Base-by-base conservation (phyloP, 2,888 invertebrate genomes). In the Pyralis farinalis region DNA sequence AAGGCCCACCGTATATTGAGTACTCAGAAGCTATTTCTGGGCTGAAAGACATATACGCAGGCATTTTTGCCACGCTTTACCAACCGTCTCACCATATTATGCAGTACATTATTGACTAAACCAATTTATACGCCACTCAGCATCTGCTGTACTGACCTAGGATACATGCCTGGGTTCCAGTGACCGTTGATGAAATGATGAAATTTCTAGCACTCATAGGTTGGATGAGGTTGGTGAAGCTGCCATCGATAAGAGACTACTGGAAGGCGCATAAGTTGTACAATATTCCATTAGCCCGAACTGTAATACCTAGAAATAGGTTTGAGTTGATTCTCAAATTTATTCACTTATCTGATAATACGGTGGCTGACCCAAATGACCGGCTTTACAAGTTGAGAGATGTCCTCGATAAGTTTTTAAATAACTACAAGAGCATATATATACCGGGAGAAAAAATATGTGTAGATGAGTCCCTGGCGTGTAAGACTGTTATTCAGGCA, bases 401-500 rank as follows among this genome's bases (percentile, higher is more conserved):
- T 16, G 32, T 47, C 12, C 37, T 49, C 21, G 34, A 53, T 34
- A 50, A 37, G 42, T 49, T 53, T 29, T 47, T 49, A 40, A 41
- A 43, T 25, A 51, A 51, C 37, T 49, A 36, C 34, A 21, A 44
- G 37, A 36, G 35, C 16, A 37, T 25, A 1, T 47, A 45, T 32
- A 49, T 35, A 32, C 51, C 47, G 35, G 47, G 49, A 34, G 34
- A 34, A 34, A 34, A 34, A 34, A 21, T 34, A 20, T 43, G 12
- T 32, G 34, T 49, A 12, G 47, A 51, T 22, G 47, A 50, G 43
- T 32, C 41, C 58, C 31, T 65, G 55, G 52, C 42, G 58, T 34
- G 60, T 60, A 5, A 51, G 61, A 35, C 45, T 71, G 7, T 33
- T 40, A 8, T 61, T 64, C 40, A 49, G 55, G 2, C 66, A 68